Percentiles rank a stretch among this genome's conserved stretches.
Evolutionary conservation across 2,888 invertebrate genomes (phyloP).

Genomic region (Polymixis lichenea): DNA sequence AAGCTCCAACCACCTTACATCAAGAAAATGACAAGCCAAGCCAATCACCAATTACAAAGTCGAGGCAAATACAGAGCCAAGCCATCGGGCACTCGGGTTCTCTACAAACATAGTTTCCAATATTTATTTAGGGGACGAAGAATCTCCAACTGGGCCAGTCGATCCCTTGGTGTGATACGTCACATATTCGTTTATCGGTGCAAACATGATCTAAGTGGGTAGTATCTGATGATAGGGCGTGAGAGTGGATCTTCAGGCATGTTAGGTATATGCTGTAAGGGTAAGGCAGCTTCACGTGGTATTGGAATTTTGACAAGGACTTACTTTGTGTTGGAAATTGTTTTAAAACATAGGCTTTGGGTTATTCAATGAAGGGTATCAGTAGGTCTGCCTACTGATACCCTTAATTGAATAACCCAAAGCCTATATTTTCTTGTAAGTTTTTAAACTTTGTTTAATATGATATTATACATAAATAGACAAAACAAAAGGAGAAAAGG

Average conservation of each 20-base stretch:
- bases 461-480: no score
- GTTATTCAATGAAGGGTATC: no score
- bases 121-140: constrained; percentile 76
- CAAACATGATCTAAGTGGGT: constrained; percentile 73
- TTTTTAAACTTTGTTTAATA: no score
- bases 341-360: not conserved
- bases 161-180: constrained; percentile 77
- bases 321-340: constrained; percentile 7
- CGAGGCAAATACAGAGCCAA: constrained; percentile 62
- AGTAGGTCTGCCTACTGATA: no score
- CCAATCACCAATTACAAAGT: constrained; percentile 67
- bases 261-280: constrained; percentile 22
- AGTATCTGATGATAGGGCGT: constrained; percentile 61
- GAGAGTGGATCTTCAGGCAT: constrained; percentile 44
- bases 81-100: constrained; percentile 62
- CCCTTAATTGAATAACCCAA: no score
- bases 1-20: not conserved
- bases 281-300: constrained; percentile 3
- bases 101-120: constrained; percentile 74
- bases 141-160: constrained; percentile 66
- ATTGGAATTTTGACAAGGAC: constrained; percentile 21
- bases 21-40: constrained; percentile 38
- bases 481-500: no score
- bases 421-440: not conserved
- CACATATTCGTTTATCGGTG: constrained; percentile 78